Percentiles rank a stretch among this genome's conserved stretches.
Evolutionary conservation across 2,888 invertebrate genomes (phyloP).

Genomic region (Agonopterix heracliana): DNA sequence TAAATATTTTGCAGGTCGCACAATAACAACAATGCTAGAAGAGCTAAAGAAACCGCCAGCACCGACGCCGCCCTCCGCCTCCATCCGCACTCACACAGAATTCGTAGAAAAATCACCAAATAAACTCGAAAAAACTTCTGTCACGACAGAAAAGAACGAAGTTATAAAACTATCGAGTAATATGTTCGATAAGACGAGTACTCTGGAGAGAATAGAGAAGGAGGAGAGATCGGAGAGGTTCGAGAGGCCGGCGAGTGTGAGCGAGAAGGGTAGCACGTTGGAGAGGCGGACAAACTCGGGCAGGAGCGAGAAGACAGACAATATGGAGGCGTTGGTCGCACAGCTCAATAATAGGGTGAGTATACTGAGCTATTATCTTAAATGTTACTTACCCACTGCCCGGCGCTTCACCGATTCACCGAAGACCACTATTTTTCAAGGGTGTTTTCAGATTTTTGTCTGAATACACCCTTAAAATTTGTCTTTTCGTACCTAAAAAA

Average conservation of each 20-base stretch:
- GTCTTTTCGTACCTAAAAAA: no score
- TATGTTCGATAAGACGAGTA: slow-evolving; percentile 31
- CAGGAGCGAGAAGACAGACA: slow-evolving; percentile 39
- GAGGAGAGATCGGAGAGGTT: slow-evolving; percentile 26
- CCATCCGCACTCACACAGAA: slow-evolving; percentile 25
- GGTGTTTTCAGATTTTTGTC: no score
- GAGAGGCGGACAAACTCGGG: slow-evolving; percentile 49
- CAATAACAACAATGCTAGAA: slow-evolving; percentile 57
- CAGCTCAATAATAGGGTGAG: slow-evolving; percentile 70
- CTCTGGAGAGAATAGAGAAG: slow-evolving; percentile 39
- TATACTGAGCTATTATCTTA: slow-evolving; percentile 3
- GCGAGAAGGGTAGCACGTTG: slow-evolving; percentile 35
- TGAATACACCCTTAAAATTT: no score
- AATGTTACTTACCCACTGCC: no score
- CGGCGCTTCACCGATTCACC: no score
- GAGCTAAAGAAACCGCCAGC: slow-evolving; percentile 59
- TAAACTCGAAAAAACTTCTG: slow-evolving; percentile 25
- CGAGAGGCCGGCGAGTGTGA: slow-evolving; percentile 19
- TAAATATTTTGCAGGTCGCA: slow-evolving; percentile 41
- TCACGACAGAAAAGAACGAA: slow-evolving; percentile 30
- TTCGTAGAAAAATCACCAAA: slow-evolving; percentile 28
- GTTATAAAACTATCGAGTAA: slow-evolving; percentile 20
- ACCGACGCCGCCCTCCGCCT: slow-evolving; percentile 37
- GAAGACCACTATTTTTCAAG: no score
- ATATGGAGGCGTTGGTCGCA: slow-evolving; percentile 52